phyloP scores from a whole-genome alignment of 2,797 vertebrate genomes.

The Agapornis canus region DNA sequence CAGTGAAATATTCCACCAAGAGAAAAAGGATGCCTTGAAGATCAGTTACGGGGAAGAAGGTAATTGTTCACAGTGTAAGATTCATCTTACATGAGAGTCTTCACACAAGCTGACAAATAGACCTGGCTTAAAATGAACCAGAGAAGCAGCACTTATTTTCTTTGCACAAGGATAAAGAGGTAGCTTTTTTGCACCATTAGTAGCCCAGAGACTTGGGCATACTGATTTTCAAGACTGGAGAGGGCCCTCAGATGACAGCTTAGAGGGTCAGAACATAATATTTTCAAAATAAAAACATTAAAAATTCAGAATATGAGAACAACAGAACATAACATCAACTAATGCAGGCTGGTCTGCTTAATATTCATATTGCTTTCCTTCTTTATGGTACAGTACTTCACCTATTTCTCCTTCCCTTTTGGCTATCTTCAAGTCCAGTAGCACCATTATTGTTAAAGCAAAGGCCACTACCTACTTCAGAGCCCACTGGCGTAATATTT shows the following conservation, averaged over 20 bases:
- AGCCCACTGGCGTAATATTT: not conserved
- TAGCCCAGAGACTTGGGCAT: not conserved
- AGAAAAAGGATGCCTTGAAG: not conserved
- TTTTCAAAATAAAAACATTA: not conserved
- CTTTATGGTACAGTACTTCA: not conserved
- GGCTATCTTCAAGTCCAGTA: not conserved
- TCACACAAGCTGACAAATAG: not conserved
- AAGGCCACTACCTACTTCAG: not conserved
- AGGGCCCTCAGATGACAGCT: not conserved
- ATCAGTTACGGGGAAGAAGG: not conserved
- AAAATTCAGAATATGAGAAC: not conserved
- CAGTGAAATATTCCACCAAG: not conserved
- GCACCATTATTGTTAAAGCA: not conserved
- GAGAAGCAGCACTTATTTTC: not conserved
- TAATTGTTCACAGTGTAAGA: not conserved
- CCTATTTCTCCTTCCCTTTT: not conserved
- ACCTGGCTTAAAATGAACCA: not conserved
- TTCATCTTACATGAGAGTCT: not conserved
- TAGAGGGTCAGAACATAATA: not conserved
- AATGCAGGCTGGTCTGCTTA: not conserved
- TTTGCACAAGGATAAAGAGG: not conserved
- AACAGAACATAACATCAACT: not conserved
- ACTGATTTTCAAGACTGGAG: not conserved
- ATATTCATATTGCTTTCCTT: not conserved
- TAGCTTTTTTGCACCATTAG: not conserved